These are phyloP conservation scores for Muscicapa adusta DNA, from an alignment of 2,113 vertebrate species.

Conservation along the genomic window DNA sequence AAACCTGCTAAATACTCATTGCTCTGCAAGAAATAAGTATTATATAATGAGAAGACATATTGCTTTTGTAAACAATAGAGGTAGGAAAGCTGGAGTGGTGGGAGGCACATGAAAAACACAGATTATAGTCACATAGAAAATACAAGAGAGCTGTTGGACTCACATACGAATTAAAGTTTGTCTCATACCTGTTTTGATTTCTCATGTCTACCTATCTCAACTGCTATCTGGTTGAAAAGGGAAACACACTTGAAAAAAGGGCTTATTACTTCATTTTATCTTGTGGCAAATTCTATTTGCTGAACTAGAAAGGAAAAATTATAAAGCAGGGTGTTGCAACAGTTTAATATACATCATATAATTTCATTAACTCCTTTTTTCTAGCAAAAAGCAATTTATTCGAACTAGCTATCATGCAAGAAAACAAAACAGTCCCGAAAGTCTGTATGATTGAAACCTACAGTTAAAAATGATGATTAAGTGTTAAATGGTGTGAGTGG, in stretches of 20 bases:
- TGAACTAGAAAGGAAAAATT: not conserved
- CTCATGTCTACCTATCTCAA: not conserved
- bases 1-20: not conserved
- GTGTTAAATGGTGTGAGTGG: not conserved
- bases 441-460: not conserved
- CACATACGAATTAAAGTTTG: not conserved
- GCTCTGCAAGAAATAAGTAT: not conserved
- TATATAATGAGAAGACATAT: not conserved
- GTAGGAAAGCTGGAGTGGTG: not conserved
- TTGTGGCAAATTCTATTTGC: not conserved
- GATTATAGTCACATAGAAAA: not conserved
- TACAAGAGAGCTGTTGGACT: not conserved
- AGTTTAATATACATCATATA: not conserved
- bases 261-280: not conserved
- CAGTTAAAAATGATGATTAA: not conserved
- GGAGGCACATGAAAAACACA: not conserved
- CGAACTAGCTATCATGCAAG: not conserved
- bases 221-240: not conserved
- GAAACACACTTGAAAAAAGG: not conserved
- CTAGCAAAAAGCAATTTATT: not conserved
- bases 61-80: not conserved
- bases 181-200: not conserved
- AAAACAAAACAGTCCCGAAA: not conserved
- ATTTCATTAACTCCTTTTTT: not conserved
- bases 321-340: not conserved